A percentile compares a stretch with the other conserved stretches of the same genome.
Conservation (phyloP, 2,888 invertebrate species). For the Hypomecis atomaria region DNA sequence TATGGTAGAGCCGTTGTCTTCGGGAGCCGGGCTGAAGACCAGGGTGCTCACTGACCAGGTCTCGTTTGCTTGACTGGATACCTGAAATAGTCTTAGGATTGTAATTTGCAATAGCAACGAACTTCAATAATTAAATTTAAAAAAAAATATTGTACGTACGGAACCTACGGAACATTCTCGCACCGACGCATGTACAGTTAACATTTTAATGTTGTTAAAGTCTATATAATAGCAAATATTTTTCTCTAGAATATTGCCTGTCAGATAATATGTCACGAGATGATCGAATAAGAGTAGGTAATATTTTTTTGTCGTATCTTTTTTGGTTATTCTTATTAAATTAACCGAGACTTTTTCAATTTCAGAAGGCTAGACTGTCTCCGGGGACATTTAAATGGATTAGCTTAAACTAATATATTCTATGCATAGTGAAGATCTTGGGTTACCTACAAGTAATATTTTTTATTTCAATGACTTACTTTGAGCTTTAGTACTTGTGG, state of each 20-base stretch:
- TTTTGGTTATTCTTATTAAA: background rate
- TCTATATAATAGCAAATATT: too few species aligned
- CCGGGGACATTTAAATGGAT: slow-evolving; percentile 16
- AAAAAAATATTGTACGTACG: too few species aligned
- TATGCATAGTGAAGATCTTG: background rate
- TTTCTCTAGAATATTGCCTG: background rate
- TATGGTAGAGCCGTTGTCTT: slow-evolving; percentile 91
- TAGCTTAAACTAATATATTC: slow-evolving; percentile 15
- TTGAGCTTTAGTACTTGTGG: too few species aligned
- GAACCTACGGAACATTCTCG: too few species aligned
- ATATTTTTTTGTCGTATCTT: background rate
- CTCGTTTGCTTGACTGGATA: slow-evolving; percentile 86
- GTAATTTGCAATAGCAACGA: background rate
- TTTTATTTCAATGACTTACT: background rate
- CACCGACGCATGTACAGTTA: too few species aligned
- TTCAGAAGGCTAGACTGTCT: slow-evolving; percentile 19
- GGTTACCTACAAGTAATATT: background rate
- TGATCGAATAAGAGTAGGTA: background rate
- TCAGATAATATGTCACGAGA: background rate
- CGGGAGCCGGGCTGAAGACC: slow-evolving; percentile 90
- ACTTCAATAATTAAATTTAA: too few species aligned
- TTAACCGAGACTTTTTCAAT: slow-evolving; percentile 8
- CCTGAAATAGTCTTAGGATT: slow-evolving; percentile 64
- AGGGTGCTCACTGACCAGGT: slow-evolving; percentile 90
- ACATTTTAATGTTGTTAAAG: too few species aligned